These are phyloP conservation scores for Clarias fuscus DNA, from an alignment of 2,797 vertebrate species.

Conservation along the genomic window DNA sequence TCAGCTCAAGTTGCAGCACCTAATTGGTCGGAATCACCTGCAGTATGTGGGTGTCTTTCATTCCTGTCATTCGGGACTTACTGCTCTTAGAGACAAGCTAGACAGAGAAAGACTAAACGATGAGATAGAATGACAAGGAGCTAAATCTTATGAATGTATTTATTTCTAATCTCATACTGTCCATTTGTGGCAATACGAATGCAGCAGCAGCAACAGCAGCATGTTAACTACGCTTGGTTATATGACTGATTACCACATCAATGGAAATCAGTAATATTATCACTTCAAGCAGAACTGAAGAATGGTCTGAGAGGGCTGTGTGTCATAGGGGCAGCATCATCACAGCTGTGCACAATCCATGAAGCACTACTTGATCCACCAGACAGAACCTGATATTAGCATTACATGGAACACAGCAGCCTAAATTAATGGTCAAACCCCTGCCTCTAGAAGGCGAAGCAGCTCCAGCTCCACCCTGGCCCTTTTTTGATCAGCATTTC, in stretches of 20 bases:
- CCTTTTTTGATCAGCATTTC: background rate
- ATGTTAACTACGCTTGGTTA: conserved; percentile 3
- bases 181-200: background rate
- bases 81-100: background rate
- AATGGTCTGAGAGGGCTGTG: conserved; percentile 12
- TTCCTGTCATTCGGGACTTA: background rate
- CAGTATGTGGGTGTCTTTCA: conserved; percentile 22
- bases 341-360: background rate
- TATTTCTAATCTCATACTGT: background rate
- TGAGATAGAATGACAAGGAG: conserved; percentile 10
- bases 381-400: background rate
- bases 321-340: background rate
- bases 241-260: conserved; percentile 20
- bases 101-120: background rate
- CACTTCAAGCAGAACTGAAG: conserved; percentile 36
- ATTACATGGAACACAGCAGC: conserved; percentile 18
- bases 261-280: conserved; percentile 26
- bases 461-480: background rate
- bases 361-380: conserved; percentile 16
- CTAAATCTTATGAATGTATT: background rate
- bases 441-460: background rate
- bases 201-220: background rate
- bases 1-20: background rate
- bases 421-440: background rate
- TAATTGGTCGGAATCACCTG: background rate